Percentiles rank a stretch among this genome's conserved stretches.
Evolutionary conservation across 2,888 invertebrate species (phyloP).

Genomic region (Oxytorus armatus): DNA sequence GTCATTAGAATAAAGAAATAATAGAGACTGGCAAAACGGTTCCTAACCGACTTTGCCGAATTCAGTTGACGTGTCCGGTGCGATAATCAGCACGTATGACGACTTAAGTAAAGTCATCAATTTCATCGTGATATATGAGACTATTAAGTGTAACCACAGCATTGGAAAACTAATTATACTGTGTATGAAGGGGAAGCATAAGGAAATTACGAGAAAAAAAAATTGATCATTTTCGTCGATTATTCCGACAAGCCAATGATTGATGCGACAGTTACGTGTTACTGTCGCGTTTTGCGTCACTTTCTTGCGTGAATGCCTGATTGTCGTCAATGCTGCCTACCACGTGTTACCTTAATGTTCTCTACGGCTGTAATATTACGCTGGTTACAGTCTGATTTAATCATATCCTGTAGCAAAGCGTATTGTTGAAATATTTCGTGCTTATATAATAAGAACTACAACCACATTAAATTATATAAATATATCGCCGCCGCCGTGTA

Average conservation of each 20-base stretch:
- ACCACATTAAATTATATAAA: too few species aligned
- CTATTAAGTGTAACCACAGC: not conserved
- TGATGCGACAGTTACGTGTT: conserved; percentile 65
- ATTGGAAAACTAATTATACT: not conserved
- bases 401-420: conserved; percentile 8
- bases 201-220: conserved; percentile 10
- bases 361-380: conserved; percentile 2
- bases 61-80: conserved; percentile 18
- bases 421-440: conserved; percentile 29
- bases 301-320: conserved; percentile 45
- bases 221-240: conserved; percentile 56
- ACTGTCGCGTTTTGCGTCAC: conserved; percentile 33
- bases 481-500: too few species aligned
- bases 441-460: too few species aligned
- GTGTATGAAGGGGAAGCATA: too few species aligned
- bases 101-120: conserved; percentile 49
- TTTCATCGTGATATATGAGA: conserved; percentile 25
- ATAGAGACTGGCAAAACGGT: conserved; percentile 5
- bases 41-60: conserved; percentile 4
- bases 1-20: conserved; percentile 18
- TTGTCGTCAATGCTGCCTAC: conserved; percentile 37
- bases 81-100: conserved; percentile 45
- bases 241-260: conserved; percentile 56
- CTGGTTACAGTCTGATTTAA: conserved; percentile 45
- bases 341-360: conserved; percentile 22